These are phyloP conservation scores for Apogon talboti DNA, from an alignment of 2,797 vertebrate genomes.

Conservation along the genomic window DNA sequence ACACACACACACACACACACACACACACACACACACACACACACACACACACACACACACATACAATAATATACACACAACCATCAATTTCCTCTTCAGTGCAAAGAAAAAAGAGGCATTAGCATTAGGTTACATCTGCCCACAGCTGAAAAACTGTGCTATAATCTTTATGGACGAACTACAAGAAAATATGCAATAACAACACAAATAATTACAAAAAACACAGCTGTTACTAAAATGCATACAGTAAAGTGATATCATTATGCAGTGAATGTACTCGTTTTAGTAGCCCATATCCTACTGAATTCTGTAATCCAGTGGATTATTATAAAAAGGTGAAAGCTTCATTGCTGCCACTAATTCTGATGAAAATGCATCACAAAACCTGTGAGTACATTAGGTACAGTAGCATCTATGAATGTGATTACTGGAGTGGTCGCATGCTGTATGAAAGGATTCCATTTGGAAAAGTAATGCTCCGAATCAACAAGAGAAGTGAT, in stretches of 20 bases:
- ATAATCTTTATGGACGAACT: slow-evolving; percentile 21
- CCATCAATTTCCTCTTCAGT: slow-evolving; percentile 65
- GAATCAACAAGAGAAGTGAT: slow-evolving; percentile 65
- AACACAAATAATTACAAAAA: not conserved
- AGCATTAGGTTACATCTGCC: slow-evolving; percentile 58
- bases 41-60: slow-evolving; percentile 8
- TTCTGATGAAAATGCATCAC: slow-evolving; percentile 16
- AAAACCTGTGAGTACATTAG: not conserved
- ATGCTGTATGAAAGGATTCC: slow-evolving; percentile 38
- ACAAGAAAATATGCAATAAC: not conserved
- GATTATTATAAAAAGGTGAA: slow-evolving; percentile 3
- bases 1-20: slow-evolving; percentile 9
- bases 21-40: slow-evolving; percentile 10
- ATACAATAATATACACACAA: slow-evolving; percentile 29
- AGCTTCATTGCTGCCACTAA: not conserved
- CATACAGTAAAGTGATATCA: not conserved
- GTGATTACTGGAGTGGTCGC: slow-evolving; percentile 32
- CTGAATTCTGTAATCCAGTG: slow-evolving; percentile 12
- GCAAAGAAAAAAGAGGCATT: slow-evolving; percentile 56
- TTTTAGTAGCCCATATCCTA: not conserved
- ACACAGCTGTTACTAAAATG: not conserved
- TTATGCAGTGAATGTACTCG: not conserved
- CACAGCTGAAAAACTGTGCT: slow-evolving; percentile 35
- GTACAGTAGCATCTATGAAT: not conserved
- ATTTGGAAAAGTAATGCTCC: slow-evolving; percentile 61